Evolutionary conservation across 2,797 vertebrate species (phyloP), one percentile per base, ranked within the genome.

Genomic region (Eulemur albifrons): DNA sequence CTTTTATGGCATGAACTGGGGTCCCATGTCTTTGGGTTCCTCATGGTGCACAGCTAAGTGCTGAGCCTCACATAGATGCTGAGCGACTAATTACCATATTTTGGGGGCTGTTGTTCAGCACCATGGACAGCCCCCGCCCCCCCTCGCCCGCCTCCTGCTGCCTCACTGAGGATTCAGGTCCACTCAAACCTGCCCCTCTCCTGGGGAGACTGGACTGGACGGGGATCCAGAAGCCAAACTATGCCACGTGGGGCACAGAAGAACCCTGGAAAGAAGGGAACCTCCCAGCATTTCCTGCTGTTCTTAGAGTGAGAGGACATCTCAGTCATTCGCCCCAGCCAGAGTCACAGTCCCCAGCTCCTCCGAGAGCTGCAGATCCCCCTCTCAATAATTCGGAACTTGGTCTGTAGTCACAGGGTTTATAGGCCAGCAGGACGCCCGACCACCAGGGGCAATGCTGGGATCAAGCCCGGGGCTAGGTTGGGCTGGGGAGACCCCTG

Each of bases 81-180:
- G 35, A 14, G 32, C 17, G 13, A 61, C 7, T 13, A 6, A 70
- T 87, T 83, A 54, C 13, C 4, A 4, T 38, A 40, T 59, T 43
- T 7, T 35, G 7, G 30, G 23, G 76, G 30, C 5, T 40, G 73
- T 1, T 18, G 6, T 97, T 98, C 95, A 97, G 96, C 25, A 96
- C 97, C 96, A n/a, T 40, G 97, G 96, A 97, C 96, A 98, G 95
- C 69, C 3, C 35, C 30, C 4, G 38, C 40, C 0, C 1, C 15
- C 11, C 25, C 14, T 4, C 6, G 6, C 8, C 43, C 7, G 0
- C 4, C 25, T 13, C n/a, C 27, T 79, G 30, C 50, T 57, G 65
- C 61, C 40, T 93, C 3, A 2, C 35, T 75, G 61, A 89, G 38
- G 80, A 25, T 20, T 87, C 18, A 5, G 17, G 30, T 69, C 43